Base-by-base conservation (phyloP, 2,888 invertebrate species). In the Epistrophe grossulariae region DNA sequence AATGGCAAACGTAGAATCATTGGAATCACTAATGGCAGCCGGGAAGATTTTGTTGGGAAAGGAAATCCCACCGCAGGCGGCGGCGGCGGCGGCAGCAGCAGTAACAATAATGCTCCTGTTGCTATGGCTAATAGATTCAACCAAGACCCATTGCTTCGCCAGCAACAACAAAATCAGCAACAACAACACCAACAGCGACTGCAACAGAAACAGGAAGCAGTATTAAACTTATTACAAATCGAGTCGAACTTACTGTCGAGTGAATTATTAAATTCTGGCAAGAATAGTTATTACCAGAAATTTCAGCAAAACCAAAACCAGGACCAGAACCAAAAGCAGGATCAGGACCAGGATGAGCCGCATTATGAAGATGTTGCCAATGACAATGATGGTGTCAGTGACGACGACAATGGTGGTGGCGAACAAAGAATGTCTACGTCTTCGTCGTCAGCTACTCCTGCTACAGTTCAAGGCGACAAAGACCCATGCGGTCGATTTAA, bases 161-260 rank as follows among this genome's bases (percentile, higher is more conserved):
- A 52, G 9, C 71, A 50, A 24, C 59, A 55, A 40, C 68, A 60
- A 7, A 77, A 78, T 8, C 55, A 89, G 35, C 89, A 88, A 85
- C 89, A 88, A 40, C 52, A 89, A 35, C 89, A 88, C 82, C 88
- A 88, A 43, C 76, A 77, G 9, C 74, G 38, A 50, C 59, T 40
- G 28, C 72, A 76, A 31, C 73, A 78, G 19, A 77, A 74, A 68
- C 88, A 88, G 79, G 88, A 83, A 28, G 84, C 84, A 17, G 70
- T 89, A 70, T 73, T 88, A 78, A 84, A 77, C 71, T 70, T 85
- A 88, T 85, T 89, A 70, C 88, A 89, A 74, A 81, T 88, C 73
- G 89, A 89, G 88, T 89, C 89, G 78, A 89, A 89, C 88, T 88
- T 88, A 24, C 84, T 89, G 68, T 84, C 84, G 62, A 77, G 77